Percentiles rank a stretch among this genome's conserved stretches.
These are phyloP conservation scores for Drosophila kanekoi DNA, from an alignment of 2,888 invertebrate species.

Conservation along the genomic window DNA sequence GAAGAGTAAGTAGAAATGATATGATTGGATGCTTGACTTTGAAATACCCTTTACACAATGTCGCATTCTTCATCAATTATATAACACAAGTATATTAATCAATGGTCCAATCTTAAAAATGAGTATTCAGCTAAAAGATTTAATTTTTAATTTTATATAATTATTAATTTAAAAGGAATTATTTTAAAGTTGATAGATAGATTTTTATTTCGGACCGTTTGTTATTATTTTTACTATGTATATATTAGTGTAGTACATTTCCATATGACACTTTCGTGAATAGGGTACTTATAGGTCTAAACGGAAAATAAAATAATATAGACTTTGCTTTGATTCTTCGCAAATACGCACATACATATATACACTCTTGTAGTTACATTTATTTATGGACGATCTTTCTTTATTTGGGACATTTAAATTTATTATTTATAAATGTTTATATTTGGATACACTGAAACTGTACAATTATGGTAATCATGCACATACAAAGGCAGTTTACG, in stretches of 20 bases:
- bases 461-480: neutral
- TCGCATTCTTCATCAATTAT: neutral
- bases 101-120: too few species aligned
- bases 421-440: constrained; percentile 16
- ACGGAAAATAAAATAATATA: constrained; percentile 16
- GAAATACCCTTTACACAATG: constrained; percentile 23
- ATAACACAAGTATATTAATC: too few species aligned
- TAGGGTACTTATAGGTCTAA: constrained; percentile 31
- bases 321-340: constrained; percentile 1
- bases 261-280: neutral
- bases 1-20: neutral
- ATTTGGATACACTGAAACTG: neutral
- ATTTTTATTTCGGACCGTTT: neutral
- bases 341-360: constrained; percentile 13
- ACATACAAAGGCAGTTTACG: constrained; percentile 1
- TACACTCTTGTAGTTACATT: neutral
- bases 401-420: constrained; percentile 17
- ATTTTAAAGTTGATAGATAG: too few species aligned
- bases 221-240: neutral
- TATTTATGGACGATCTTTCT: constrained; percentile 17
- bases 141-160: too few species aligned
- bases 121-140: too few species aligned
- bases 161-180: too few species aligned
- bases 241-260: neutral
- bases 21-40: constrained; percentile 5